phyloP scores from a whole-genome alignment of 1,140 invertebrate species.

The Oscheius sp. region DNA sequence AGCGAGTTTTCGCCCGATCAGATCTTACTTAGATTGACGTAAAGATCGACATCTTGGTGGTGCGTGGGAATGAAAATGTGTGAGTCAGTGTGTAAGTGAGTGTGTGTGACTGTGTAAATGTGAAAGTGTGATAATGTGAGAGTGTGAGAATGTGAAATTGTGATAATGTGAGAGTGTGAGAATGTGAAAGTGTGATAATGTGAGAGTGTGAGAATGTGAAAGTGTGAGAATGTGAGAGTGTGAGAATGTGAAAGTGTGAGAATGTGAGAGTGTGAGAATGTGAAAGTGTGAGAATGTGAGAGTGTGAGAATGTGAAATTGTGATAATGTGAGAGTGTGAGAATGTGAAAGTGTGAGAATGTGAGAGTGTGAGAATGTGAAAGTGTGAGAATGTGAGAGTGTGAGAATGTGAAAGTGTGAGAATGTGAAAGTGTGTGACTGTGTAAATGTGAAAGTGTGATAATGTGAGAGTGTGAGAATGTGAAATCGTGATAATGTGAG shows the following conservation, averaged over 20 bases:
- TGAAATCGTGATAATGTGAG: too few species aligned
- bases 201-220: background rate
- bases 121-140: background rate
- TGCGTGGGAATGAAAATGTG: background rate
- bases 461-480: too few species aligned
- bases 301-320: too few species aligned
- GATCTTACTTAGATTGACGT: background rate
- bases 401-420: too few species aligned
- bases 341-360: background rate
- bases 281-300: too few species aligned
- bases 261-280: too few species aligned
- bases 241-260: too few species aligned
- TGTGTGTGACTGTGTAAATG: background rate
- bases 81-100: background rate
- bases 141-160: background rate
- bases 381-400: background rate
- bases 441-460: too few species aligned
- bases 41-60: background rate
- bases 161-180: too few species aligned
- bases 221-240: background rate
- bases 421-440: too few species aligned
- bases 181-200: background rate
- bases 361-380: background rate
- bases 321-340: background rate
- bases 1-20: background rate